Evolutionary conservation across 2,888 invertebrate species (phyloP), one percentile per base, ranked within the genome.

Genomic region (Drosophila eohydei): DNA sequence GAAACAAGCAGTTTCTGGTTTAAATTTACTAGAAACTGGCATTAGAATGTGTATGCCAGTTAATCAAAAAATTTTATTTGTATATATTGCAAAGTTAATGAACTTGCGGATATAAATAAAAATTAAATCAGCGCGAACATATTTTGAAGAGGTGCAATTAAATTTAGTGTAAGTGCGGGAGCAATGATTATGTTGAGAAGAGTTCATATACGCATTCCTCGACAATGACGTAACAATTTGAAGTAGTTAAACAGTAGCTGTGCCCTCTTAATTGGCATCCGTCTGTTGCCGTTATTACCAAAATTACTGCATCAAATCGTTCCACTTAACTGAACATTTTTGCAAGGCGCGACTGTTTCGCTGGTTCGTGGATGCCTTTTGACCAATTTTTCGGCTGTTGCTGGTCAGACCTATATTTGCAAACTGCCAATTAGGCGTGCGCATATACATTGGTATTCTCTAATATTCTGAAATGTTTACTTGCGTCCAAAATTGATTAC

Each of bases 231-330:
- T 73, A 85, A 88, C 63, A 74, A 74, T 71, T 81, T 75, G 54
- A 58, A 78, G 81, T 85, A 68, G 72, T 85, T 85, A 88, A 86
- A 85, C 85, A 80, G 85, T 88, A 85, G 85, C 80, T 67, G 66
- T 55, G 65, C 56, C 59, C 69, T 56, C 57, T 67, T 81, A 86
- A 78, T 86, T 81, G 81, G 72, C 66, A 71, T 60, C 66, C 78
- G 75, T 78, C 72, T 67, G 67, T 74, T 73, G 81, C 78, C 72
- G 74, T 83, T 86, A 86, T 88, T 85, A 83, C 81, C 71, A 66
- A 85, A 85, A 85, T 85, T 85, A 83, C 83, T 75, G 80, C 81
- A 80, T 80, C 72, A 83, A 88, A 86, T 86, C 81, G 86, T 75
- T 79, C 86, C 88, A 79, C 76, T 82, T 78, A 84, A 72, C 59